Percentiles rank a stretch among this genome's conserved stretches.
Conservation (phyloP, 2,113 vertebrate genomes). For the Ovibos moschatus region DNA sequence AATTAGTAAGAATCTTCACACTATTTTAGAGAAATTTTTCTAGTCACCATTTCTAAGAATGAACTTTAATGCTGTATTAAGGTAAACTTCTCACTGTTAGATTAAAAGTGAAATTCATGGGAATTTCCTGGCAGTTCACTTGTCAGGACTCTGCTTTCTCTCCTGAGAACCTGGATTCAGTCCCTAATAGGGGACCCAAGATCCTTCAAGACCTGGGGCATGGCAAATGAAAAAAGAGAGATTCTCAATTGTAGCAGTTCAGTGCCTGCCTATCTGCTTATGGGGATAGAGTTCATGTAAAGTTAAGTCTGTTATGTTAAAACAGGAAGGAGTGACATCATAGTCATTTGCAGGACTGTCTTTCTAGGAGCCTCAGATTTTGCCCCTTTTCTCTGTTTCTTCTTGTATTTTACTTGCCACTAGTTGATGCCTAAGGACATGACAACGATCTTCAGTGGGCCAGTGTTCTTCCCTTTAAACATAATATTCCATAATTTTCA, state of each 20-base stretch:
- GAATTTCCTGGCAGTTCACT: not conserved
- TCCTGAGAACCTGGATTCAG: not conserved
- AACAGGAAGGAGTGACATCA: not conserved
- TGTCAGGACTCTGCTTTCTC: not conserved
- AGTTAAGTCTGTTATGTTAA: not conserved
- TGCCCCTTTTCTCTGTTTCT: not conserved
- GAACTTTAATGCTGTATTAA: not conserved
- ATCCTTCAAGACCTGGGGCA: not conserved
- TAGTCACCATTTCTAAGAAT: not conserved
- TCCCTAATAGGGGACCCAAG: not conserved
- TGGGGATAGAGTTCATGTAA: not conserved
- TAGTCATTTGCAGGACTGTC: not conserved
- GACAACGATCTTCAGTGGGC: not conserved
- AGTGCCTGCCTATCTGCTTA: not conserved
- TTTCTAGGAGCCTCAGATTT: not conserved
- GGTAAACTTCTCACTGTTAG: not conserved
- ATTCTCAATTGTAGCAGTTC: not conserved
- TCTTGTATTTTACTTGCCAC: not conserved
- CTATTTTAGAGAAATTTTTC: not conserved
- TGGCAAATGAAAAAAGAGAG: not conserved
- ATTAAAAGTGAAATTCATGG: constrained; percentile 11
- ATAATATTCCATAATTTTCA: not conserved
- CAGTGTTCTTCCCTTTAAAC: not conserved
- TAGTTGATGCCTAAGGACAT: not conserved
- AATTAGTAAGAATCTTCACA: not conserved